phyloP scores from a whole-genome alignment of 2,888 invertebrate genomes.

The Stenchaetothrips biformis region DNA sequence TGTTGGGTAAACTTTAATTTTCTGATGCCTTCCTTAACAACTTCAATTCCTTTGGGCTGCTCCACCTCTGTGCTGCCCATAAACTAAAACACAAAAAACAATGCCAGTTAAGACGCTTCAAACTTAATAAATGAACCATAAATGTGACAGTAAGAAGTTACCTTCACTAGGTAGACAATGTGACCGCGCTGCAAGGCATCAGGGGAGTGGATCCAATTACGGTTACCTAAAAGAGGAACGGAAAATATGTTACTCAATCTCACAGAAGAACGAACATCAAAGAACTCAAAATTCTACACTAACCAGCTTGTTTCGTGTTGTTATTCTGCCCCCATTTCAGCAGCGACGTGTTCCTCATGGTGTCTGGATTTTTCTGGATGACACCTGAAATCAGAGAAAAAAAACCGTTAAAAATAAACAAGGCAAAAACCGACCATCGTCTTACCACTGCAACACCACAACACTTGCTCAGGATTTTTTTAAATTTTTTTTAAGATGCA shows the following conservation, averaged over 20 bases:
- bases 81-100: constrained; percentile 56
- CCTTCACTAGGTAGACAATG: constrained; percentile 96
- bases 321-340: constrained; percentile 56
- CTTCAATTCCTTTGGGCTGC: constrained; percentile 95
- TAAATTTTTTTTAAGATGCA: not conserved
- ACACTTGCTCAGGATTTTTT: too few species aligned
- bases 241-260: constrained; percentile 15
- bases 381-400: constrained; percentile 30
- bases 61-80: constrained; percentile 92
- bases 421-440: not conserved
- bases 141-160: constrained; percentile 44
- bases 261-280: constrained; percentile 20
- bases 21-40: constrained; percentile 94
- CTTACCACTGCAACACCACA: too few species aligned
- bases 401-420: constrained; percentile 6
- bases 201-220: constrained; percentile 90
- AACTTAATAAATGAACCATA: constrained; percentile 24
- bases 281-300: constrained; percentile 25
- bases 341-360: constrained; percentile 54
- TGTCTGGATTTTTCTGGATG: constrained; percentile 32
- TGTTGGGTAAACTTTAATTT: constrained; percentile 93
- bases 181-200: constrained; percentile 91
- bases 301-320: constrained; percentile 46
- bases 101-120: constrained; percentile 1
- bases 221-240: constrained; percentile 47